phyloP scores from a whole-genome alignment of 1,140 invertebrate genomes.

The Gonatopus flavifemur region DNA sequence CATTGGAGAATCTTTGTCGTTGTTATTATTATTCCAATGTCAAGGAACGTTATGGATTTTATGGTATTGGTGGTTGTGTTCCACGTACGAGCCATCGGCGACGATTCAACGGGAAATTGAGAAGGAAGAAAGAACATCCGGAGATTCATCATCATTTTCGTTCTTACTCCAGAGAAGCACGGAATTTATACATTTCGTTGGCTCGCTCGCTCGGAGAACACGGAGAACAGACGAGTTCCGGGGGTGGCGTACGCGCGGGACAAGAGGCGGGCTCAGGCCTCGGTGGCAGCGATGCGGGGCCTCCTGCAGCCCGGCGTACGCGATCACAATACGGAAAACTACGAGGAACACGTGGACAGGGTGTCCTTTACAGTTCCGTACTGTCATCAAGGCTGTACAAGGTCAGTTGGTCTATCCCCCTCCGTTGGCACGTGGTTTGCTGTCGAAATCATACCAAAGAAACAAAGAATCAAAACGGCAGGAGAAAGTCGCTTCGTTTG shows the following conservation, averaged over 20 bases:
- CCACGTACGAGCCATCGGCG: no score
- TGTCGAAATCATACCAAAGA: not conserved
- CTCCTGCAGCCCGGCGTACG: conserved; percentile 38
- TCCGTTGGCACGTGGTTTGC: conserved; percentile 10
- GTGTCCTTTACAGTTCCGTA: not conserved
- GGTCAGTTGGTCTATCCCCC: no score
- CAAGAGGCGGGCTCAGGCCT: conserved; percentile 33
- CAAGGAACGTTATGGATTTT: no score
- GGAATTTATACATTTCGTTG: no score
- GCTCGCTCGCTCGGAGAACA: not conserved
- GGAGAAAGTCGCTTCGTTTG: conserved; percentile 3
- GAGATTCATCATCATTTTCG: not conserved
- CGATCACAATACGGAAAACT: conserved; percentile 28
- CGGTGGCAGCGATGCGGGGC: conserved; percentile 49
- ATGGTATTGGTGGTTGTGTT: no score
- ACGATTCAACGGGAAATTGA: no score
- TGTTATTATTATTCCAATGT: no score
- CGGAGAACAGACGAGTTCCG: not conserved
- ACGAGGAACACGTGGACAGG: no score
- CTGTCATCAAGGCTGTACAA: not conserved
- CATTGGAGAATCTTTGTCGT: no score
- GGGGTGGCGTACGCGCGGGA: conserved; percentile 18
- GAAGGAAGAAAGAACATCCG: no score
- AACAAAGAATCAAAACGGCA: not conserved
- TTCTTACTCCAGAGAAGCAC: not conserved